Percentiles rank a stretch among this genome's conserved stretches.
phyloP scores from a whole-genome alignment of 2,797 vertebrate species.

The Yasuhikotakia modesta region DNA sequence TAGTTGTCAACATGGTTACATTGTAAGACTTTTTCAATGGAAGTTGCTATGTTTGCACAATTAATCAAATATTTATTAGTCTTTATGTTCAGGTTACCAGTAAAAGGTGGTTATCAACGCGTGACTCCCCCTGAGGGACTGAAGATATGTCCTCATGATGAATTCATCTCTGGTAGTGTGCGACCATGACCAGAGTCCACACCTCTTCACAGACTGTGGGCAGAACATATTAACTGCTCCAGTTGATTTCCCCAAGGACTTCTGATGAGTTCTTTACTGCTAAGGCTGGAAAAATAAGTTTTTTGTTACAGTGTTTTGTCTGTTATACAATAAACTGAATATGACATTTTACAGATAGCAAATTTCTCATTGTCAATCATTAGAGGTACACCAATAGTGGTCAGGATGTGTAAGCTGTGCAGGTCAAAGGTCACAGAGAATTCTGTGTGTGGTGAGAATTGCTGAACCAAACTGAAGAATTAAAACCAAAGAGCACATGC shows the following conservation, averaged over 20 bases:
- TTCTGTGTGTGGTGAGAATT: not conserved
- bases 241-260: slow-evolving; percentile 52
- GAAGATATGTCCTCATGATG: slow-evolving; percentile 51
- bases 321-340: slow-evolving; percentile 52
- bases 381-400: slow-evolving; percentile 50
- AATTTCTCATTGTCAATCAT: slow-evolving; percentile 58
- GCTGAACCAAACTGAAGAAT: slow-evolving; percentile 2
- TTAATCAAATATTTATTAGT: slow-evolving; percentile 54
- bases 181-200: slow-evolving; percentile 39
- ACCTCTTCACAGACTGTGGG: slow-evolving; percentile 44
- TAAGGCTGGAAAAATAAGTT: slow-evolving; percentile 42
- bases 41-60: slow-evolving; percentile 55
- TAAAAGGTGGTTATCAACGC: slow-evolving; percentile 50
- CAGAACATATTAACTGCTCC: slow-evolving; percentile 53
- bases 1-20: slow-evolving; percentile 21
- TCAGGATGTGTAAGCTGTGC: slow-evolving; percentile 35
- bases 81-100: slow-evolving; percentile 51
- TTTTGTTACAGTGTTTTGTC: slow-evolving; percentile 51
- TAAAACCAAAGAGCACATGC: not conserved
- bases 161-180: slow-evolving; percentile 54
- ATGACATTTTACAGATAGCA: slow-evolving; percentile 60
- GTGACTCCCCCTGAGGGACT: slow-evolving; percentile 39
- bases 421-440: slow-evolving; percentile 56
- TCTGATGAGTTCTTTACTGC: slow-evolving; percentile 41
- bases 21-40: not conserved